Evolutionary conservation across 2,888 invertebrate species (phyloP).

Genomic region (Frankliniella fusca): DNA sequence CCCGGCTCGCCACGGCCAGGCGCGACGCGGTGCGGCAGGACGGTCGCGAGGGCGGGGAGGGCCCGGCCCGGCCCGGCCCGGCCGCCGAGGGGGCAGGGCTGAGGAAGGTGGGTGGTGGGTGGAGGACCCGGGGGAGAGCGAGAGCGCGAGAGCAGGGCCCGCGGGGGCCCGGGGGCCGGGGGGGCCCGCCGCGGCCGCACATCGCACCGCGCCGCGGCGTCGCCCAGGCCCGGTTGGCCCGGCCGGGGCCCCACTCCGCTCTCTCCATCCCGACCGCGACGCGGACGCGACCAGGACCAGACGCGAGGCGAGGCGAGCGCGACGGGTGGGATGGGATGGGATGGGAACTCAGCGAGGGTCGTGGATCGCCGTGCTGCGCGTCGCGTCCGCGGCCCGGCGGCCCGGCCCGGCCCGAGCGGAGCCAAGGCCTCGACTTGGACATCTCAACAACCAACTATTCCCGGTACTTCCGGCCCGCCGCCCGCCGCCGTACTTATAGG

Average conservation of each 20-base stretch:
- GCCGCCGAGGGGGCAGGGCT: no score
- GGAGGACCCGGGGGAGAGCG: not conserved
- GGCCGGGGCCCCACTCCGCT: not conserved
- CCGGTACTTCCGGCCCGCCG: not conserved
- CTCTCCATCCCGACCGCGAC: not conserved
- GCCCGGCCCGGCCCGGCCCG: no score
- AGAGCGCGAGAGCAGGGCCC: not conserved
- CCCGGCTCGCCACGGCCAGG: conserved; percentile 27
- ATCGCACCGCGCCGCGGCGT: not conserved
- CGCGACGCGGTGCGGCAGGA: conserved; percentile 28
- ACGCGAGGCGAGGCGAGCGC: not conserved
- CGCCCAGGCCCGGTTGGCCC: not conserved
- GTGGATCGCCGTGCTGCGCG: no score
- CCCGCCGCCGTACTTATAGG: not conserved
- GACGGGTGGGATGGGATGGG: not conserved
- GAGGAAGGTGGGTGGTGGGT: not conserved
- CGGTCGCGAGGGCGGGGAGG: conserved; percentile 17
- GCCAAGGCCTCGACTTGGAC: not conserved
- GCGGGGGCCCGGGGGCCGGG: not conserved
- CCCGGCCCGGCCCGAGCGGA: not conserved
- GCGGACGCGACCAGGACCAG: not conserved
- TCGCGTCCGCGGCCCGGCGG: not conserved
- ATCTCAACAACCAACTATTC: not conserved
- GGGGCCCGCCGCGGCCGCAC: not conserved
- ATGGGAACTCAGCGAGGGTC: not conserved